Percentiles rank a stretch among this genome's conserved stretches.
Evolutionary conservation across 2,797 vertebrate genomes (phyloP).

Genomic region (Smutsia temminckii): DNA sequence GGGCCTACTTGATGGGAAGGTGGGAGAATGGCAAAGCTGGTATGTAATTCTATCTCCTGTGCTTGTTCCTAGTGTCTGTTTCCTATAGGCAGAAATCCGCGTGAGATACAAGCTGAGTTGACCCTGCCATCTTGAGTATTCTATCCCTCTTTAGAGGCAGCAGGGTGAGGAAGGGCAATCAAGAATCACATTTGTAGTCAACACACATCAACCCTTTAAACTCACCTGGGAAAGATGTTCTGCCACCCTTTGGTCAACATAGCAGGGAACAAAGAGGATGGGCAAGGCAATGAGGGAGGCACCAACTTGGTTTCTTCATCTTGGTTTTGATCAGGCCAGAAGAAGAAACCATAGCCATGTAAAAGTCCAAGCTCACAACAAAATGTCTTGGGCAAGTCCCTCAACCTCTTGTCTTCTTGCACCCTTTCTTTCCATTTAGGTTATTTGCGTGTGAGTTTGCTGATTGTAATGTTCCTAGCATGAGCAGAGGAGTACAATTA

Average conservation of each 20-base stretch:
- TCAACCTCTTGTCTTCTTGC: not conserved
- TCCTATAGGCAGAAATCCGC: not conserved
- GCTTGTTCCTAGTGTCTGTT: not conserved
- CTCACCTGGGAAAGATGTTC: not conserved
- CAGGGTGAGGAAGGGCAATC: not conserved
- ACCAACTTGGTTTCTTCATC: not conserved
- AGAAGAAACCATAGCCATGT: not conserved
- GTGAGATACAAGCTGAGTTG: not conserved
- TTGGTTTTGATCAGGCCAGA: not conserved
- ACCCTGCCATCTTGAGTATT: not conserved
- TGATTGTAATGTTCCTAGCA: not conserved
- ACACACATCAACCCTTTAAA: not conserved
- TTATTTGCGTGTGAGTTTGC: not conserved
- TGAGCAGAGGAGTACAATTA: not conserved
- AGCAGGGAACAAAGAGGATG: not conserved
- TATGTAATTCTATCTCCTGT: not conserved
- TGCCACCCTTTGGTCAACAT: no score
- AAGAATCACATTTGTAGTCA: not conserved
- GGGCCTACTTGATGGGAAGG: not conserved
- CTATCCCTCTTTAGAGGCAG: not conserved
- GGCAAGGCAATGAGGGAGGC: not conserved
- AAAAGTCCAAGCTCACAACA: not conserved
- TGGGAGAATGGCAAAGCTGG: not conserved
- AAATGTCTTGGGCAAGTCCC: not conserved
- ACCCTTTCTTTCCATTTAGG: not conserved